Evolutionary conservation across 2,113 vertebrate genomes (phyloP), one percentile per base, ranked within the genome.

Genomic region (Caretta caretta): DNA sequence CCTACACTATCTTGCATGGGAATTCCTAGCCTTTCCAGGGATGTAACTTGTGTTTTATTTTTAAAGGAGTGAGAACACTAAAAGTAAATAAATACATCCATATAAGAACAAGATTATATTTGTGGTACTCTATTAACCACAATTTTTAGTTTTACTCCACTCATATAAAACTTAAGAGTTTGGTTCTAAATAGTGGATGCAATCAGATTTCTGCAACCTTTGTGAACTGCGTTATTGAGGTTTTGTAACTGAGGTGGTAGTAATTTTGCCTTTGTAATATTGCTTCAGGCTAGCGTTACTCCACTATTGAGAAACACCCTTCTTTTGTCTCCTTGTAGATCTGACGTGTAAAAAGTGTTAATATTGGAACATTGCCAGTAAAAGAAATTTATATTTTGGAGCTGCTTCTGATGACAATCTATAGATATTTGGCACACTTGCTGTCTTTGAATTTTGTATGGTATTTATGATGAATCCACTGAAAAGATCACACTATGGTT

Each of bases 221-320:
- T 91, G 89, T 93, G 89, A 93, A 90, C 57, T 95, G 93, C 84
- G 90, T 92, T 90, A 88, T 84, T 80, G 82, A 96, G 87, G 76
- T 92, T 90, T 86, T 96, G 84, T 69, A 59, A 5, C 27, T 59
- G 57, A 29, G 57, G 88, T 93, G 91, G 79, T 84, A 96, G 81
- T 88, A 94, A 91, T 93, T 91, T 93, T 91, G 89, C 90, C 87
- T 92, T 96, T 96, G 65, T 96, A 91, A 62, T 94, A 96, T 48
- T 25, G 42, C 75, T 48, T 76, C 7, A 76, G 38, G 20, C 72
- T 48, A 76, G 72, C 19, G 25, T 46, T 76, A 48, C 24, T 76
- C 24, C 42, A 27, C 12, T 27, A 76, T 48, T 76, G 75, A 76
- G 42, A 76, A 48, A 48, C 38, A 48, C 24, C 22, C 42, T 76